Percentiles rank a stretch among this genome's conserved stretches.
phyloP scores from a whole-genome alignment of 2,888 invertebrate genomes.

The Eristalinus aeneus region DNA sequence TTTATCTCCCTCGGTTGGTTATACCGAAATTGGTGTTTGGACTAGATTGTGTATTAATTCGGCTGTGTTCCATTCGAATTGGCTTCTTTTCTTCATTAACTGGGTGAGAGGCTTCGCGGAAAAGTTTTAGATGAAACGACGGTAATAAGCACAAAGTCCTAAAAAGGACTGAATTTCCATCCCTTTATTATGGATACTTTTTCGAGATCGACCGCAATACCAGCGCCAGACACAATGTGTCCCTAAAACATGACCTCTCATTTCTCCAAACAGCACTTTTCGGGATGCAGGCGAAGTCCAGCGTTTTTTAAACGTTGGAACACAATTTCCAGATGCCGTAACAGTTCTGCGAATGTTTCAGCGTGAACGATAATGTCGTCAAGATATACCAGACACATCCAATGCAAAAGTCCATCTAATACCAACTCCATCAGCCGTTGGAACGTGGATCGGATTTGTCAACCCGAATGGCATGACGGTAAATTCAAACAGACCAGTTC shows the following conservation, averaged over 20 bases:
- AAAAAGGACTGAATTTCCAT: conserved; percentile 12
- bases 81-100: conserved; percentile 5
- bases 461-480: conserved; percentile 72
- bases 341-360: background rate
- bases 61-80: background rate
- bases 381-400: conserved; percentile 65
- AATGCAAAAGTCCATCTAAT: conserved; percentile 43
- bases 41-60: conserved; percentile 12
- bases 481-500: conserved; percentile 71
- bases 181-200: conserved; percentile 12
- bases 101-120: conserved; percentile 8
- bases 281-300: background rate
- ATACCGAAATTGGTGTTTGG: background rate
- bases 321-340: background rate
- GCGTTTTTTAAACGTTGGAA: background rate
- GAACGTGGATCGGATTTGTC: conserved; percentile 66
- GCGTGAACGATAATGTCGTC: conserved; percentile 51
- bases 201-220: background rate
- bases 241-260: conserved; percentile 8
- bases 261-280: background rate
- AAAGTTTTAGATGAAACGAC: background rate
- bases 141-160: conserved; percentile 17
- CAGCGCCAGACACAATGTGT: conserved; percentile 6
- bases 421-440: conserved; percentile 66
- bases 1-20: conserved; percentile 5